Conservation (phyloP, 2,888 invertebrate genomes). For the Serrognathus titanus region DNA sequence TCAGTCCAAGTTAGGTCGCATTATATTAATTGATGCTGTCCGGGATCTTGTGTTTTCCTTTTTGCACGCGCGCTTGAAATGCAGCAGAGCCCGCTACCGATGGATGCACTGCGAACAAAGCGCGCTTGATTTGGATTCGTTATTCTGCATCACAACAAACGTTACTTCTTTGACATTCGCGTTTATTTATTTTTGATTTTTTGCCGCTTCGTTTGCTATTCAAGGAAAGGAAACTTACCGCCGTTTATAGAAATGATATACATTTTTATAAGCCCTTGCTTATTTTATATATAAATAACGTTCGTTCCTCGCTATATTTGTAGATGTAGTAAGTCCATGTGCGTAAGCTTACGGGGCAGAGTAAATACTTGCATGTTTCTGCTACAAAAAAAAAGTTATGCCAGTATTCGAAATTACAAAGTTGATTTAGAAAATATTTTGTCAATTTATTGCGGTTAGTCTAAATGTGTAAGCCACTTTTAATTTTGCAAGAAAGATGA, state of each 20-base stretch:
- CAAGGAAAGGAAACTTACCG: slow-evolving; percentile 27
- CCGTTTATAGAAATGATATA: slow-evolving; percentile 25
- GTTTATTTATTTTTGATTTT: slow-evolving; percentile 25
- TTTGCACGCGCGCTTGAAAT: slow-evolving; percentile 8
- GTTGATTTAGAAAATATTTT: too few species aligned
- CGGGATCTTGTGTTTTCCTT: slow-evolving; percentile 11
- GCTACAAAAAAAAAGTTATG: too few species aligned
- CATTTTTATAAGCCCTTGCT: slow-evolving; percentile 22
- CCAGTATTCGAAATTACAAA: too few species aligned
- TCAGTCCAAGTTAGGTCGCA: too few species aligned
- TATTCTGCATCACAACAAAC: slow-evolving; percentile 26
- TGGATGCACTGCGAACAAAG: slow-evolving; percentile 15
- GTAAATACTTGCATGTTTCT: not conserved
- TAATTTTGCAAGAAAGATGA: too few species aligned
- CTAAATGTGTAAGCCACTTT: too few species aligned
- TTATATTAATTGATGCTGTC: too few species aligned
- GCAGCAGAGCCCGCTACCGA: slow-evolving; percentile 10
- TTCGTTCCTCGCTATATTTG: slow-evolving; percentile 3
- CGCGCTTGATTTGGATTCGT: slow-evolving; percentile 28
- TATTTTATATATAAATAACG: slow-evolving; percentile 16
- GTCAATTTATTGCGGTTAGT: too few species aligned
- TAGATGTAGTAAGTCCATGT: not conserved
- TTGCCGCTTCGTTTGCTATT: slow-evolving; percentile 22
- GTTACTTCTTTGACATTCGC: slow-evolving; percentile 26
- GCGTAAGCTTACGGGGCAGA: not conserved